Evolutionary conservation across 1,140 invertebrate species (phyloP).

Genomic region (Mamestra configurata): DNA sequence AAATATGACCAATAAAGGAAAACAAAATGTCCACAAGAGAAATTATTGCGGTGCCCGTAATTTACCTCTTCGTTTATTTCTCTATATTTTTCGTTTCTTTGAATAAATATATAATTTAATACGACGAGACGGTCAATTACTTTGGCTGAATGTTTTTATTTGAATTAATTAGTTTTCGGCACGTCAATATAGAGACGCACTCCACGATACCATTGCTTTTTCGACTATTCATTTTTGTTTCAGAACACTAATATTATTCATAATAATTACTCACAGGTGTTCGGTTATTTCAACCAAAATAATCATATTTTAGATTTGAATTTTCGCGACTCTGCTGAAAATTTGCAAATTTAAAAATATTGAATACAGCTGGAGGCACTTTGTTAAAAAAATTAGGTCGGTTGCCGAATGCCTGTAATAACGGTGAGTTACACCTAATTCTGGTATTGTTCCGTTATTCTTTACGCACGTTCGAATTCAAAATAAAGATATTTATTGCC

Average conservation of each 20-base stretch:
- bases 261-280: not conserved
- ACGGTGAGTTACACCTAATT: slow-evolving; percentile 37
- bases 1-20: slow-evolving; percentile 78
- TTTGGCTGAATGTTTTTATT: slow-evolving; percentile 6
- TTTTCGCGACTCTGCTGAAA: slow-evolving; percentile 20
- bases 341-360: slow-evolving; percentile 38
- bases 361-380: slow-evolving; percentile 22
- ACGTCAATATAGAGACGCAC: not conserved
- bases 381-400: slow-evolving; percentile 17
- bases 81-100: slow-evolving; percentile 42
- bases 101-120: slow-evolving; percentile 47
- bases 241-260: not conserved
- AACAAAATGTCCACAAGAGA: slow-evolving; percentile 73
- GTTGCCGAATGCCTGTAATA: slow-evolving; percentile 25
- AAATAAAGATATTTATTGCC: slow-evolving; percentile 40
- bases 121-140: slow-evolving; percentile 12
- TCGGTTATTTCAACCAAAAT: slow-evolving; percentile 27
- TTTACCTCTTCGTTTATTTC: slow-evolving; percentile 61
- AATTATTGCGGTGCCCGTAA: slow-evolving; percentile 68
- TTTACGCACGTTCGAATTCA: slow-evolving; percentile 39
- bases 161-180: not conserved
- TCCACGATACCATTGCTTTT: not conserved
- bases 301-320: slow-evolving; percentile 17
- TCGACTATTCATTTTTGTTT: not conserved
- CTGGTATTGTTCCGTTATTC: slow-evolving; percentile 36